Conservation (phyloP, 2,888 invertebrate genomes). For the Ptychoptera contaminata region DNA sequence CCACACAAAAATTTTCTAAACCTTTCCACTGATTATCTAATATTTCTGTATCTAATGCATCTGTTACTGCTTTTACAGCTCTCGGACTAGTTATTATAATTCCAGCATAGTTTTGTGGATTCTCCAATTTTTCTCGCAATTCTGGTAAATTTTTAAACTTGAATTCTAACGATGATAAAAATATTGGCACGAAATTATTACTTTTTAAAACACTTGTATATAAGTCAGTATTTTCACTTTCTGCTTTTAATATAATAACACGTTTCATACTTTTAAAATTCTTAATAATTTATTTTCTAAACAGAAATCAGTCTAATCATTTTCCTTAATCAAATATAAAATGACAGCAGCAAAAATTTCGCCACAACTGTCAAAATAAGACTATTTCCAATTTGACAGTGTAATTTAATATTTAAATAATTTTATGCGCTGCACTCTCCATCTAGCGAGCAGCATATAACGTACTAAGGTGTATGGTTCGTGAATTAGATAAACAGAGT, state of each 20-base stretch:
- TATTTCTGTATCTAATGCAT: constrained; percentile 29
- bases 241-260: constrained; percentile 29
- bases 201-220: constrained; percentile 30
- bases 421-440: too few species aligned
- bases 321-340: too few species aligned
- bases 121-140: constrained; percentile 29
- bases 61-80: constrained; percentile 33
- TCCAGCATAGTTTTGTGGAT: constrained; percentile 32
- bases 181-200: constrained; percentile 32
- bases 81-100: constrained; percentile 40
- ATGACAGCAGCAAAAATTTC: too few species aligned
- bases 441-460: too few species aligned
- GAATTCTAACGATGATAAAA: constrained; percentile 36
- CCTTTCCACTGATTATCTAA: constrained; percentile 28
- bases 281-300: too few species aligned
- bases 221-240: constrained; percentile 31
- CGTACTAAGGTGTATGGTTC: too few species aligned
- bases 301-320: too few species aligned
- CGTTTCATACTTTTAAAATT: constrained; percentile 12
- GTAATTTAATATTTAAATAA: too few species aligned
- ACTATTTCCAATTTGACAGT: too few species aligned
- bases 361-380: too few species aligned
- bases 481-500: too few species aligned
- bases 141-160: constrained; percentile 33
- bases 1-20: constrained; percentile 36